Evolutionary conservation across 53 echinoderm and acorn worm species (phyloP), one percentile per base, ranked within the genome.

Genomic region (Hippasteria phrygiana): DNA sequence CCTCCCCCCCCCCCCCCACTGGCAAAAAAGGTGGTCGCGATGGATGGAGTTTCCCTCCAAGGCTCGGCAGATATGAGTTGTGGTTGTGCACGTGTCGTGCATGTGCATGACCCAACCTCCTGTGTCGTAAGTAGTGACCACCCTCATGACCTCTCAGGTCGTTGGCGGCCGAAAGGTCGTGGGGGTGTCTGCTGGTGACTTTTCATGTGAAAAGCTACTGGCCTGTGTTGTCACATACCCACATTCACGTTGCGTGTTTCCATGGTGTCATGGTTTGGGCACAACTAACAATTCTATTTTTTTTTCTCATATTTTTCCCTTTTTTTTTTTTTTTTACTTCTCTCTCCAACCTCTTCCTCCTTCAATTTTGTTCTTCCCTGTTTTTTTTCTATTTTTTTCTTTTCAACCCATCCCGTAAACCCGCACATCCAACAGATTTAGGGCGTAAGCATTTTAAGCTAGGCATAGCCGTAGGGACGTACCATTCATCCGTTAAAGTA

Each of bases 391-490:
- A 3, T 31, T 40, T 33, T 77, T 77, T 1, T 55, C 53, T 77
- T 32, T 40, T 43, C 81, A 24, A 42, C 71, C 69, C 85, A 16
- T 34, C 82, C 65, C 65, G 14, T 40, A 55, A 64, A 65, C 47
- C 82, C 82, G 43, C 42, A 82, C 45, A 82, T 45, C 40, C 41
- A n/a, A 39, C 56, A 40, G 56, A 65, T 17, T 64, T 65, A 82
- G 82, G 82, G 67, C 45, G 31, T 66, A 82, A 32, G 50, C 18
- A 29, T 66, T 27, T 56, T 69, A 33, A 24, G 2, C 36, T 85
- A 85, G 85, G 85, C 85, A 50, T 85, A 85, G 85, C 10, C 36
- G 70, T 85, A 85, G 85, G 85, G 85, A 85, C 22, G 12, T 26
- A 69, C 13, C 6, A 46, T 53, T 51, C 78, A 55, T 55, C 18